phyloP scores from a whole-genome alignment of 2,113 vertebrate genomes.

The Lycaon pictus region DNA sequence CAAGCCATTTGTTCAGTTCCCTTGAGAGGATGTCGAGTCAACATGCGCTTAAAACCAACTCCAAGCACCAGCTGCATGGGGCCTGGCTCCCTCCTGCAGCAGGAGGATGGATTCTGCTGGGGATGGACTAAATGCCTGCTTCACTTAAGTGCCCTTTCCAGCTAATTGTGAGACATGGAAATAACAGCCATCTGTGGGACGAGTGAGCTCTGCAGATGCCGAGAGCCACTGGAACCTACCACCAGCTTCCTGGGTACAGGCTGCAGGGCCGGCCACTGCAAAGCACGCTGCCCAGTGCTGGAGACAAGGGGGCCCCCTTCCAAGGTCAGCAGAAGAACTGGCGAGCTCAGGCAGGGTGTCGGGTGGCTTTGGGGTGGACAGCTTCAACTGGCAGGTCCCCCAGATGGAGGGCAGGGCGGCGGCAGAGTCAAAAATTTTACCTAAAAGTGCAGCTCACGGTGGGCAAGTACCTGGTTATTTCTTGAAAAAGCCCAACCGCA shows the following conservation, averaged over 20 bases:
- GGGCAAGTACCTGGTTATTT: background rate
- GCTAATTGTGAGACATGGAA: constrained; percentile 71
- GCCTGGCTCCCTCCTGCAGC: background rate
- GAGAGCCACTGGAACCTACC: constrained; percentile 3
- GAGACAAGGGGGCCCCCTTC: background rate
- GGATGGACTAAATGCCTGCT: constrained; percentile 74
- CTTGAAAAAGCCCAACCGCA: background rate
- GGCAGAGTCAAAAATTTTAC: background rate
- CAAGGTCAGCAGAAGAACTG: constrained; percentile 66
- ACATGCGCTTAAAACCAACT: constrained; percentile 49
- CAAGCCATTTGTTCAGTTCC: background rate
- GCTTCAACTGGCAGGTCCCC: background rate
- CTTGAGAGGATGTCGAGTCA: background rate
- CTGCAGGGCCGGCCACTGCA: constrained; percentile 54
- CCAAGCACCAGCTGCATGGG: background rate
- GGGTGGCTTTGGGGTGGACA: background rate
- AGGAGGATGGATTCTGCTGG: constrained; percentile 64
- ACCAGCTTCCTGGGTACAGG: constrained; percentile 27
- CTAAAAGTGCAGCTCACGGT: background rate
- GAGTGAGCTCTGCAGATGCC: constrained; percentile 42
- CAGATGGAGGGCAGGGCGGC: fast-evolving
- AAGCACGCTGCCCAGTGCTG: background rate
- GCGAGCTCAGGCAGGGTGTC: background rate
- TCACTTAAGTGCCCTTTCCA: constrained; percentile 67
- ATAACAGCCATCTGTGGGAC: constrained; percentile 44